Evolutionary conservation across 2,797 vertebrate genomes (phyloP).

Genomic region (Pseudotriccus pelzelni): DNA sequence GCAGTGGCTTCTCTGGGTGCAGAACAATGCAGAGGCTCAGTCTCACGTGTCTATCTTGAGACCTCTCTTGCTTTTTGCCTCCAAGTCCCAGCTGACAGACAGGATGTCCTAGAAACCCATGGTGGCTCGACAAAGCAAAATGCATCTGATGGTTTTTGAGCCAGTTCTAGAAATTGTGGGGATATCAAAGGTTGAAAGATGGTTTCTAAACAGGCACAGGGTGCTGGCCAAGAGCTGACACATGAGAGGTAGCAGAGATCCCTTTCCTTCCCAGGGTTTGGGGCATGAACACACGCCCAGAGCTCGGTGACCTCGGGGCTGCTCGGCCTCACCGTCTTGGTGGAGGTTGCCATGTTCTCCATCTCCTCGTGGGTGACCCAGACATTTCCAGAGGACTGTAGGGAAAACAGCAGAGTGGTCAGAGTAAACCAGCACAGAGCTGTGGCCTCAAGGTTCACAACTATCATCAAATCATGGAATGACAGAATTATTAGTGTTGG

Average conservation of each 20-base stretch:
- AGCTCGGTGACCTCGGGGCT: not conserved
- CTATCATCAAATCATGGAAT: not conserved
- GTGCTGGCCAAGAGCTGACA: not conserved
- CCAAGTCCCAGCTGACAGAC: not conserved
- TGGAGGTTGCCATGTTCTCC: conserved; percentile 93
- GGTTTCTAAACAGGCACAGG: not conserved
- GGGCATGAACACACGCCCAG: rapidly evolving
- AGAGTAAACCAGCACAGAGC: not conserved
- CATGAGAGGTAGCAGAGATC: not conserved
- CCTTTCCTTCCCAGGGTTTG: not conserved
- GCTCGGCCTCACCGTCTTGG: conserved; percentile 89
- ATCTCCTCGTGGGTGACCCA: conserved; percentile 99
- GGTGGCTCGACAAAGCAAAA: not conserved
- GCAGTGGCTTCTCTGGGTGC: not conserved
- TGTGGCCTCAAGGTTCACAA: rapidly evolving
- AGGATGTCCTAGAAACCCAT: not conserved
- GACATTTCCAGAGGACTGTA: conserved; percentile 96
- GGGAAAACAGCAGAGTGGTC: conserved; percentile 32
- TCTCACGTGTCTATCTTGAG: not conserved
- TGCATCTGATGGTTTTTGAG: not conserved
- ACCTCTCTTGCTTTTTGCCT: not conserved
- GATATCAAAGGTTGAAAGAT: not conserved
- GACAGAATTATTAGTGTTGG: not conserved
- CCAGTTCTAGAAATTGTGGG: not conserved
- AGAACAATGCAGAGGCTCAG: not conserved